These are phyloP conservation scores for Benthosema pterotum DNA, from an alignment of 2,797 vertebrate species.

Conservation along the genomic window DNA sequence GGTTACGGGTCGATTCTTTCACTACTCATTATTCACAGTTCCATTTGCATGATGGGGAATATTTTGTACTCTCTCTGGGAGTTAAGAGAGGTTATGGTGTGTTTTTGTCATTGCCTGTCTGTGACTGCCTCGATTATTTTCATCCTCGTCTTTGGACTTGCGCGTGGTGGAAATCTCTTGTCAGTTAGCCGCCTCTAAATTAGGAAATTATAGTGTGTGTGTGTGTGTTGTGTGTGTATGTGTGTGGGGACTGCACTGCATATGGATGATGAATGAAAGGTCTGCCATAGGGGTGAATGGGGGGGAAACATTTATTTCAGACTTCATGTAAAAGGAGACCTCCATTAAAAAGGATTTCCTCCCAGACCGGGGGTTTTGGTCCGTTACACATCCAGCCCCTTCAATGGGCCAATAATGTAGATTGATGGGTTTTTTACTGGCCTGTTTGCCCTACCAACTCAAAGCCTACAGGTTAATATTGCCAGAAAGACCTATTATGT, in stretches of 20 bases:
- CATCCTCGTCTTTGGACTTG: conserved; percentile 41
- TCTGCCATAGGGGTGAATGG: conserved; percentile 40
- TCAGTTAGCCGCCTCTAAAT: conserved; percentile 47
- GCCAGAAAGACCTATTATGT: conserved; percentile 31
- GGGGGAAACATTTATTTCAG: conserved; percentile 53
- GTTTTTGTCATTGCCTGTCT: conserved; percentile 70
- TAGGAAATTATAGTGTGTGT: conserved; percentile 34
- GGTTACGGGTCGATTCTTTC: conserved; percentile 72
- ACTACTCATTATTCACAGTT: conserved; percentile 71
- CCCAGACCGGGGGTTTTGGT: conserved; percentile 47
- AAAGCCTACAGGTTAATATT: conserved; percentile 46
- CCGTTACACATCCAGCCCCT: conserved; percentile 53
- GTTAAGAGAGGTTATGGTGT: conserved; percentile 65
- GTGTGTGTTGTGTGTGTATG: no score
- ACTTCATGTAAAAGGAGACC: conserved; percentile 37
- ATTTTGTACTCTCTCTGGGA: conserved; percentile 53
- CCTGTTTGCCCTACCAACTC: conserved; percentile 61
- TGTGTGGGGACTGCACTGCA: conserved; percentile 6
- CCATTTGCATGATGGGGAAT: conserved; percentile 64
- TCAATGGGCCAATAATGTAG: conserved; percentile 64
- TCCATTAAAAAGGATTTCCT: conserved; percentile 59
- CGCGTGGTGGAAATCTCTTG: conserved; percentile 50
- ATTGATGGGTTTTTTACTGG: conserved; percentile 63
- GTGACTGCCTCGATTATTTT: conserved; percentile 68
- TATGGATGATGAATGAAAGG: conserved; percentile 46